Percentiles rank a stretch among this genome's conserved stretches.
Conservation (phyloP, 2,797 vertebrate species). For the Epinephelus malabaricus region DNA sequence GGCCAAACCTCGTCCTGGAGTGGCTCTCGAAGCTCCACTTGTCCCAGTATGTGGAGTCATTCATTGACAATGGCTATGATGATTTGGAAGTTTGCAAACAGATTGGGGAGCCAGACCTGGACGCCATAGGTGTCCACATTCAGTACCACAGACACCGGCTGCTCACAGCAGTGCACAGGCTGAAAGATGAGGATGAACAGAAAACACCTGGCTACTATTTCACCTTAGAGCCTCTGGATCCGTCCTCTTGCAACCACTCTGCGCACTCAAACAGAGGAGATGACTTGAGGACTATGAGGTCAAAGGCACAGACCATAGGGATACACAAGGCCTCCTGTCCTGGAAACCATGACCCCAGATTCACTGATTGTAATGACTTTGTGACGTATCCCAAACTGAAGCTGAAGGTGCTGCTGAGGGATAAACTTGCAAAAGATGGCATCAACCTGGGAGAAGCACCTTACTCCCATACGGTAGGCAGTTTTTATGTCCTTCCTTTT, state of each 20-base stretch:
- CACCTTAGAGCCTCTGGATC: slow-evolving; percentile 89
- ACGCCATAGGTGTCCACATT: slow-evolving; percentile 92
- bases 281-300: slow-evolving; percentile 53
- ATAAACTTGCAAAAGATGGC: slow-evolving; percentile 95
- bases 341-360: slow-evolving; percentile 74
- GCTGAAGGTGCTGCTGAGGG: slow-evolving; percentile 95
- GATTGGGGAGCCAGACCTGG: slow-evolving; percentile 94
- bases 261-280: slow-evolving; percentile 60
- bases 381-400: slow-evolving; percentile 92
- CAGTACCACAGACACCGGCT: slow-evolving; percentile 91
- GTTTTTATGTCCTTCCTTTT: background rate
- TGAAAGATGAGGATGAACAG: slow-evolving; percentile 88
- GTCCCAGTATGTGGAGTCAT: slow-evolving; percentile 91
- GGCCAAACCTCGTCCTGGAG: slow-evolving; percentile 91
- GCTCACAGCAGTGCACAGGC: slow-evolving; percentile 89
- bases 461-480: slow-evolving; percentile 93
- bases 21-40: slow-evolving; percentile 93
- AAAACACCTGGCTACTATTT: slow-evolving; percentile 90
- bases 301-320: slow-evolving; percentile 44
- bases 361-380: slow-evolving; percentile 83
- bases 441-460: slow-evolving; percentile 93
- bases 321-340: slow-evolving; percentile 74
- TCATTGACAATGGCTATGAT: slow-evolving; percentile 95
- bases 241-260: slow-evolving; percentile 57
- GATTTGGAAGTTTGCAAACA: slow-evolving; percentile 96